Percentiles rank a stretch among this genome's conserved stretches.
Conservation (phyloP, 2,888 invertebrate species). For the Tinea semifulvella region DNA sequence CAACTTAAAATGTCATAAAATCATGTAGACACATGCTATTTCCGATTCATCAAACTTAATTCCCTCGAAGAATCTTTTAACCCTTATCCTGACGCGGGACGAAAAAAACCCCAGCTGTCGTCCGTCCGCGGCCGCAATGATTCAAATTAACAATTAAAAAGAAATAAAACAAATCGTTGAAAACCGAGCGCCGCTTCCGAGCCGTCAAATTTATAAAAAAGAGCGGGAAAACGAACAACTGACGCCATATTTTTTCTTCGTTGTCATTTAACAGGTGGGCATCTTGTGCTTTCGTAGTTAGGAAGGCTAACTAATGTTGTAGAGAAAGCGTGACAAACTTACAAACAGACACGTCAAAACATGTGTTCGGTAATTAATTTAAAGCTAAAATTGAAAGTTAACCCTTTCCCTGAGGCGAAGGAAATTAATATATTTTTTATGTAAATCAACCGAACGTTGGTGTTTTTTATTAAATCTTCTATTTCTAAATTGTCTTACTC, state of each 20-base stretch:
- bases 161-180: slow-evolving; percentile 62
- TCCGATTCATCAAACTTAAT: slow-evolving; percentile 37
- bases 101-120: slow-evolving; percentile 25
- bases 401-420: slow-evolving; percentile 28
- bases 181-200: slow-evolving; percentile 20
- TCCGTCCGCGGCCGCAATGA: slow-evolving; percentile 29
- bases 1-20: slow-evolving; percentile 11
- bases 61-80: slow-evolving; percentile 50
- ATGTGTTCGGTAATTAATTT: slow-evolving; percentile 61
- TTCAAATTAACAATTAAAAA: slow-evolving; percentile 59
- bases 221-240: slow-evolving; percentile 51
- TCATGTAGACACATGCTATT: slow-evolving; percentile 51
- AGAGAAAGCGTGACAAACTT: slow-evolving; percentile 61
- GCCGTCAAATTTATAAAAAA: slow-evolving; percentile 34
- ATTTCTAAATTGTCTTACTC: too few species aligned
- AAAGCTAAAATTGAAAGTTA: slow-evolving; percentile 56
- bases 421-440: slow-evolving; percentile 9
- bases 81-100: slow-evolving; percentile 24
- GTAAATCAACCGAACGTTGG: neutral
- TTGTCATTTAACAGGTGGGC: slow-evolving; percentile 46
- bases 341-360: slow-evolving; percentile 38
- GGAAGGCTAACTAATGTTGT: slow-evolving; percentile 35
- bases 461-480: neutral
- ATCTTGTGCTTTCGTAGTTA: slow-evolving; percentile 27
- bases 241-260: slow-evolving; percentile 40